These are phyloP conservation scores for Brachyalestes nurse DNA, from an alignment of 2,797 vertebrate species.

Conservation along the genomic window DNA sequence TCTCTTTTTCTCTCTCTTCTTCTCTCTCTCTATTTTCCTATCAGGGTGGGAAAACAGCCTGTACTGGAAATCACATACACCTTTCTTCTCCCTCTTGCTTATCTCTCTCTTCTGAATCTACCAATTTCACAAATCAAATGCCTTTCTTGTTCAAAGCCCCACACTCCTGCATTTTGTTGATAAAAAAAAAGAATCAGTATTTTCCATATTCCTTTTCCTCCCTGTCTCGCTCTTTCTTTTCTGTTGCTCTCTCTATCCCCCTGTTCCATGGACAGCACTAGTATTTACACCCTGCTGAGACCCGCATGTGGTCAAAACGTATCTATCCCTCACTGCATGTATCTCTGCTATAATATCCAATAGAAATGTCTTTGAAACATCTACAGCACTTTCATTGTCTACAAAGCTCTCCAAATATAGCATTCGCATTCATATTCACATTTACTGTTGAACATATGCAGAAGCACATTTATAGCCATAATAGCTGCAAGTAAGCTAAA, in stretches of 20 bases:
- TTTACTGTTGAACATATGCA: not conserved
- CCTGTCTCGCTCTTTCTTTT: slow-evolving; percentile 18
- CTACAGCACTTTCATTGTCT: not conserved
- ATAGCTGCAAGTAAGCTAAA: slow-evolving; percentile 1
- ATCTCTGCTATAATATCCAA: not conserved
- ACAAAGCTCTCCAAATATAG: not conserved
- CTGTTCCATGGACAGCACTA: not conserved
- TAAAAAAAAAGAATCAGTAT: slow-evolving; percentile 49
- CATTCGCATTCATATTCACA: not conserved
- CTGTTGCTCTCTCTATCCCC: slow-evolving; percentile 23
- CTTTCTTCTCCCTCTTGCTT: slow-evolving; percentile 37
- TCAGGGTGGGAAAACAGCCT: slow-evolving; percentile 42
- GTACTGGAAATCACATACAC: slow-evolving; percentile 27
- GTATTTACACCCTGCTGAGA: slow-evolving; percentile 14
- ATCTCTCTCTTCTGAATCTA: slow-evolving; percentile 56
- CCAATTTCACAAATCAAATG: slow-evolving; percentile 57
- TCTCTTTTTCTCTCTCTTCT: not conserved
- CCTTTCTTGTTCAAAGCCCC: slow-evolving; percentile 47
- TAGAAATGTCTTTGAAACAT: not conserved
- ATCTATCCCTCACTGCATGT: not conserved
- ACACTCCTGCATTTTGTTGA: slow-evolving; percentile 42
- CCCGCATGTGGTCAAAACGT: slow-evolving; percentile 1
- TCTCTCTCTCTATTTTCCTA: slow-evolving; percentile 28
- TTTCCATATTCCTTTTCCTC: slow-evolving; percentile 28
- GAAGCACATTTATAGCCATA: not conserved